Evolutionary conservation across 2,113 vertebrate genomes (phyloP).

Genomic region (Stictonetta naevosa): DNA sequence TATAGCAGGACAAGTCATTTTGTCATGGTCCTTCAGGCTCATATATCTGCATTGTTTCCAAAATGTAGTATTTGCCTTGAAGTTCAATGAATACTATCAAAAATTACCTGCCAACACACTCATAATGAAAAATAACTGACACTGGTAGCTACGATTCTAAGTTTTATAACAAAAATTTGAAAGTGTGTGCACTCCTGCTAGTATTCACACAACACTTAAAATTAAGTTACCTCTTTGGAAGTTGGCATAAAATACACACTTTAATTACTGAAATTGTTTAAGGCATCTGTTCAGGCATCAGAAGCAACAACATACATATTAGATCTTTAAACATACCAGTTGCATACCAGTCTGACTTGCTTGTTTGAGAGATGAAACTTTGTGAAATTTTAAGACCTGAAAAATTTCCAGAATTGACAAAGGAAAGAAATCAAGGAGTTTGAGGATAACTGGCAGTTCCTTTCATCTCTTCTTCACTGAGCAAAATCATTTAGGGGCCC

Average conservation of each 20-base stretch:
- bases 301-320: not conserved
- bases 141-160: not conserved
- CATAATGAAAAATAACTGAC: not conserved
- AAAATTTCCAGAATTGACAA: not conserved
- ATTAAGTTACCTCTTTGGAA: not conserved
- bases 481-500: accelerated
- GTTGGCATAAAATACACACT: not conserved
- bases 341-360: not conserved
- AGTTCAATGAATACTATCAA: not conserved
- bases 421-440: not conserved
- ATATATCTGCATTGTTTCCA: not conserved
- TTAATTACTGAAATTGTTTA: not conserved
- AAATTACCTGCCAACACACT: not conserved
- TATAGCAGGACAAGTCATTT: not conserved
- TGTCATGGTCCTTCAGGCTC: not conserved
- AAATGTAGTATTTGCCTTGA: not conserved
- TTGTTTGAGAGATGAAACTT: not conserved
- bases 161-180: not conserved
- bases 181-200: not conserved
- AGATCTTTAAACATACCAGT: not conserved
- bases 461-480: not conserved
- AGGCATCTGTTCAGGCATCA: not conserved
- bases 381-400: not conserved
- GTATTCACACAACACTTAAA: not conserved
- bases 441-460: not conserved